Evolutionary conservation across 2,888 invertebrate genomes (phyloP).

Genomic region (Agriotes lineatus): DNA sequence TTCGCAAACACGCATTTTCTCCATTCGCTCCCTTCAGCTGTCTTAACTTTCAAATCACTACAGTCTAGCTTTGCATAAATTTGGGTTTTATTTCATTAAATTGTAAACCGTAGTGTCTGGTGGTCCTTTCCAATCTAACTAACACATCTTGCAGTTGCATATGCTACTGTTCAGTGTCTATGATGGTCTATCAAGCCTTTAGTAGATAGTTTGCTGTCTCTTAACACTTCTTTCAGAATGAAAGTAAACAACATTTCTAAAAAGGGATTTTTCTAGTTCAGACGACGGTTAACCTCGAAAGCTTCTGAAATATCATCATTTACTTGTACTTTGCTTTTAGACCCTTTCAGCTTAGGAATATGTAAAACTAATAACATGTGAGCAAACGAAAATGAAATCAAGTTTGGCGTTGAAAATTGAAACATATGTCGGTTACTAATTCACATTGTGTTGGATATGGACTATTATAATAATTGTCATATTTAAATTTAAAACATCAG

Average conservation of each 20-base stretch:
- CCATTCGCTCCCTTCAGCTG: background rate
- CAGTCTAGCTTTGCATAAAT: background rate
- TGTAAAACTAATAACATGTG: too few species aligned
- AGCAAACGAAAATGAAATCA: too few species aligned
- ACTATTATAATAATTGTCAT: too few species aligned
- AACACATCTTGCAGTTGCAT: background rate
- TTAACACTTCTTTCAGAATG: background rate
- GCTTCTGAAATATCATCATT: background rate
- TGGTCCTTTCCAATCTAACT: background rate
- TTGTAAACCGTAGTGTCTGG: background rate
- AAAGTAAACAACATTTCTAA: background rate
- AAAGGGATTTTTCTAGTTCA: background rate
- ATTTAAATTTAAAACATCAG: too few species aligned
- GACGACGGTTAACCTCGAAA: background rate
- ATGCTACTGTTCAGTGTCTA: background rate
- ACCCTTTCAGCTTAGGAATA: too few species aligned
- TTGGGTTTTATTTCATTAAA: background rate
- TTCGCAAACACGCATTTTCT: background rate
- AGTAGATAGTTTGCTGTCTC: background rate
- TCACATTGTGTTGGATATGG: too few species aligned
- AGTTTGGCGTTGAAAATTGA: too few species aligned
- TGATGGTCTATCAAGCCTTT: background rate
- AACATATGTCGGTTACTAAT: too few species aligned
- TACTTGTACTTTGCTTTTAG: background rate
- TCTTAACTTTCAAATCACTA: background rate